These are phyloP conservation scores for Eulimnadia texana DNA, from an alignment of 1,140 invertebrate genomes.

Conservation along the genomic window DNA sequence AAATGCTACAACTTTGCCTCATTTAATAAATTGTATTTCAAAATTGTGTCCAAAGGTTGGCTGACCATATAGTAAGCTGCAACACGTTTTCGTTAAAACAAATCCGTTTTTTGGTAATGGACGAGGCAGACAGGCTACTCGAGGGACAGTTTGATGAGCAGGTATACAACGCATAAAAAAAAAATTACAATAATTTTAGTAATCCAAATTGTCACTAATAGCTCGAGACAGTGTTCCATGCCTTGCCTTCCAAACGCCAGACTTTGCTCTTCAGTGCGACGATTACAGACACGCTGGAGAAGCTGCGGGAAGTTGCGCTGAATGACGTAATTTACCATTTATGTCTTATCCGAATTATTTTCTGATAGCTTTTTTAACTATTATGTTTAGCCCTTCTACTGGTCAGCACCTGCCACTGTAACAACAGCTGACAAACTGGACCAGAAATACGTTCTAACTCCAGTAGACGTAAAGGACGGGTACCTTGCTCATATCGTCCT, in stretches of 20 bases:
- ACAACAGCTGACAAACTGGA: slow-evolving; percentile 74
- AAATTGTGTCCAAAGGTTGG: too few species aligned
- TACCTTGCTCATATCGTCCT: slow-evolving; percentile 80
- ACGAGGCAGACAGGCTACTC: slow-evolving; percentile 83
- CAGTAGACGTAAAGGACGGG: slow-evolving; percentile 78
- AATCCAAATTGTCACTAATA: slow-evolving; percentile 17
- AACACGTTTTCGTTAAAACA: slow-evolving; percentile 64
- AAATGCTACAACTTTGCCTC: too few species aligned
- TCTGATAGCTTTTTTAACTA: background rate
- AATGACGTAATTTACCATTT: slow-evolving; percentile 33
- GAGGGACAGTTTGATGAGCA: slow-evolving; percentile 64
- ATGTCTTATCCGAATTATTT: background rate
- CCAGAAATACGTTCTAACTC: slow-evolving; percentile 80
- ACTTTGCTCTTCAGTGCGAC: slow-evolving; percentile 92
- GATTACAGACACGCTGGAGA: slow-evolving; percentile 69
- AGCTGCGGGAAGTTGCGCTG: slow-evolving; percentile 47
- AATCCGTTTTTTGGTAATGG: slow-evolving; percentile 73
- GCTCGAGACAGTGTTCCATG: slow-evolving; percentile 63
- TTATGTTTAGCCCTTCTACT: slow-evolving; percentile 37
- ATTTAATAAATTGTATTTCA: too few species aligned
- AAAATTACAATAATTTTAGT: background rate
- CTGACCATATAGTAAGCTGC: slow-evolving; percentile 73
- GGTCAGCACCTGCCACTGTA: slow-evolving; percentile 47
- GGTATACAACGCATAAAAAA: slow-evolving; percentile 23
- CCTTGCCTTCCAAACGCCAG: slow-evolving; percentile 62